Percentiles rank a stretch among this genome's conserved stretches.
Evolutionary conservation across 1,140 invertebrate genomes (phyloP).

Genomic region (Drosophila nannoptera): DNA sequence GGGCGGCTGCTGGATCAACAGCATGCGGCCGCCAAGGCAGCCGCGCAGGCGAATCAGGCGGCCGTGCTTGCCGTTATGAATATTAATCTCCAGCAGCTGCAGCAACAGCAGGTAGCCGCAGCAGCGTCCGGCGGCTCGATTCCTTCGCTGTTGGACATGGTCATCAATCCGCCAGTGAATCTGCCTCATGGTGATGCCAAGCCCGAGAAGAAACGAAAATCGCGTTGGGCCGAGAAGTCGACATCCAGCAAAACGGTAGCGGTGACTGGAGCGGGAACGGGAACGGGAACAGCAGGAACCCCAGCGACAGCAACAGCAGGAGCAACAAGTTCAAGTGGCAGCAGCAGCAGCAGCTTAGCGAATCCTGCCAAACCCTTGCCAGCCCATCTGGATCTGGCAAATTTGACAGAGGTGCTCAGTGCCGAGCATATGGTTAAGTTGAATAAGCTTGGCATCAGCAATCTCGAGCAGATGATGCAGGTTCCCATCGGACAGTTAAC

Average conservation of each 20-base stretch:
- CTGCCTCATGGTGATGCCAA: conserved; percentile 49
- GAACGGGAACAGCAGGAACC: background rate
- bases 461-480: conserved; percentile 81
- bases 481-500: conserved; percentile 82
- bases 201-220: conserved; percentile 81
- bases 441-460: conserved; percentile 81
- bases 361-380: conserved; percentile 30
- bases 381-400: conserved; percentile 80
- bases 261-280: background rate
- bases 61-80: conserved; percentile 6
- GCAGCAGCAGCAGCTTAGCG: background rate
- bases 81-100: conserved; percentile 28
- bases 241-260: conserved; percentile 15
- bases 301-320: background rate
- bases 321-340: background rate
- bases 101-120: background rate
- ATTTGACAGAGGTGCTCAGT: conserved; percentile 81
- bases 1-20: conserved; percentile 49
- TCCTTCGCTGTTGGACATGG: conserved; percentile 75
- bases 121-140: conserved; percentile 25
- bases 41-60: conserved; percentile 18
- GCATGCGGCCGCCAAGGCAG: conserved; percentile 26
- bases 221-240: conserved; percentile 81
- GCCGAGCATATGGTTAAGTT: conserved; percentile 81
- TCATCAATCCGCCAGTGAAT: conserved; percentile 67